These are phyloP conservation scores for Zaprionus lachaisei DNA, from an alignment of 1,140 invertebrate genomes.

Conservation along the genomic window DNA sequence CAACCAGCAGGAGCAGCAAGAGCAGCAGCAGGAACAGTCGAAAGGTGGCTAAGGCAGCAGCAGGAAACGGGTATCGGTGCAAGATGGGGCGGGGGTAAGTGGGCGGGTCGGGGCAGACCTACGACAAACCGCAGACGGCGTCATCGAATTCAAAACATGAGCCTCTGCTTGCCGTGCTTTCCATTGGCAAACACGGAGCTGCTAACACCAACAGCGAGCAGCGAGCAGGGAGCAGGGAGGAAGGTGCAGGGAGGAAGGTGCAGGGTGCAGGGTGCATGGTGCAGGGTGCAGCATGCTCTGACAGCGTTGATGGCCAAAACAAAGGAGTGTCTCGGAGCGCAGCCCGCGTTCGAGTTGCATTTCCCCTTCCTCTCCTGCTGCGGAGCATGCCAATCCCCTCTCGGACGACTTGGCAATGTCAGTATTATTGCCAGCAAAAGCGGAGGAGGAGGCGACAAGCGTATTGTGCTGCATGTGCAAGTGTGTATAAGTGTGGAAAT, in stretches of 20 bases:
- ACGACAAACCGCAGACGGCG: constrained; percentile 46
- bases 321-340: constrained; percentile 33
- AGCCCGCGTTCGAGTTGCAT: constrained; percentile 5
- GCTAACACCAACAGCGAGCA: neutral
- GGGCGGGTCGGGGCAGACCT: constrained; percentile 15
- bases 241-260: neutral
- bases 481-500: neutral
- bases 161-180: neutral
- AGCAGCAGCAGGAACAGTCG: neutral
- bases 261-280: neutral
- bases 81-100: neutral
- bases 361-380: neutral
- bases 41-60: neutral
- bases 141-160: constrained; percentile 52
- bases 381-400: constrained; percentile 7
- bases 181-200: constrained; percentile 32
- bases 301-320: constrained; percentile 41
- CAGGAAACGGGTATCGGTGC: neutral
- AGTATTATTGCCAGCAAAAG: neutral
- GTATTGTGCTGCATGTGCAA: neutral
- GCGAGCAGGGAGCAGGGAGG: neutral
- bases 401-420: neutral
- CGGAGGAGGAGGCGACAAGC: neutral
- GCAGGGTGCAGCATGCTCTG: constrained; percentile 4
- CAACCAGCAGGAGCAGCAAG: constrained; percentile 16